A percentile compares a stretch with the other conserved stretches of the same genome.
phyloP scores from a whole-genome alignment of 2,113 vertebrate species.

The Platichthys stellatus region DNA sequence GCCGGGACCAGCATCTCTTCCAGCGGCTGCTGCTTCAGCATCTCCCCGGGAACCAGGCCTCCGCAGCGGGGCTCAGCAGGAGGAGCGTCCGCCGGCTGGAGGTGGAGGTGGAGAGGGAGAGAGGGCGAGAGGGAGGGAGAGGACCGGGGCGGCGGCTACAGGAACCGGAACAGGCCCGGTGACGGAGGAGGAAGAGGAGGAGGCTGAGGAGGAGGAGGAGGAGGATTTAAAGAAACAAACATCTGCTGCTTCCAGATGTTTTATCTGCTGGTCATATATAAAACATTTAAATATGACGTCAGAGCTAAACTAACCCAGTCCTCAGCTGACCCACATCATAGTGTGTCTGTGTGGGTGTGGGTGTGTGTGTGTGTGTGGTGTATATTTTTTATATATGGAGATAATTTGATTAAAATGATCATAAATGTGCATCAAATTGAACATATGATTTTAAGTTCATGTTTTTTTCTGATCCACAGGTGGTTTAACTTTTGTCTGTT shows the following conservation, averaged over 20 bases:
- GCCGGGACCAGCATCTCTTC: constrained; percentile 38
- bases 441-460: no score
- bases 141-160: constrained; percentile 52
- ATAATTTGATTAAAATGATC: no score
- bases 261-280: no score
- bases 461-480: no score
- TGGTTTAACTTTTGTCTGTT: neutral
- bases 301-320: neutral
- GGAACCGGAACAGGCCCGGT: constrained; percentile 16
- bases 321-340: no score
- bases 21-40: constrained; percentile 40
- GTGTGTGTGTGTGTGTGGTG: no score
- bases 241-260: neutral
- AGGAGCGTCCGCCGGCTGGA: neutral
- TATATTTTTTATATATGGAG: no score
- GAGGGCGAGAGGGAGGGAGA: neutral
- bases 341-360: no score
- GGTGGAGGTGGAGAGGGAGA: constrained; percentile 3
- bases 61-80: constrained; percentile 37
- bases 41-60: constrained; percentile 24
- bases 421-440: no score
- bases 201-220: neutral
- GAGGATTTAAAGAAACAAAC: neutral
- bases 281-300: neutral
- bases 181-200: constrained; percentile 25